Evolutionary conservation across 2,888 invertebrate genomes (phyloP).

Genomic region (Caenorhabditis angaria): DNA sequence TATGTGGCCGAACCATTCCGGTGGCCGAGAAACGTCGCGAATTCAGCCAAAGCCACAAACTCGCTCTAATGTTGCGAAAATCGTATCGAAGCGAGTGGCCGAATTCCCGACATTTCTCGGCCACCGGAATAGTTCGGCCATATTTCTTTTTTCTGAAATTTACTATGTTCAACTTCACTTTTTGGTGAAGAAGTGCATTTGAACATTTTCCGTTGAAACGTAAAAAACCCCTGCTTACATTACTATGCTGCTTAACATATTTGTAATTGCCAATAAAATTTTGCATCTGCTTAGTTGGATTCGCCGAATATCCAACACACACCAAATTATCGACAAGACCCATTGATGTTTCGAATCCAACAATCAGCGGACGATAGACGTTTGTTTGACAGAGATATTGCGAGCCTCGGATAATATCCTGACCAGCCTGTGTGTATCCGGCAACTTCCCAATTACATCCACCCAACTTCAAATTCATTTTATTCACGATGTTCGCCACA

Average conservation of each 20-base stretch:
- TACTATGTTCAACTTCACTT: too few species aligned
- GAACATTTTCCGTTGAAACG: too few species aligned
- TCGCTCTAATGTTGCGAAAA: too few species aligned
- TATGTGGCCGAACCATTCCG: too few species aligned
- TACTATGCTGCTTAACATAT: conserved; percentile 9
- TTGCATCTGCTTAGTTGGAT: conserved; percentile 9
- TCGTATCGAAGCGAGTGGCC: too few species aligned
- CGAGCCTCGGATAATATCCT: neutral
- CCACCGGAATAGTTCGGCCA: too few species aligned
- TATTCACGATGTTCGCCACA: conserved; percentile 9
- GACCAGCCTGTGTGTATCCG: neutral
- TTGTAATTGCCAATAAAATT: conserved; percentile 28
- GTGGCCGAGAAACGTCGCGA: too few species aligned
- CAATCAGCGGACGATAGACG: neutral
- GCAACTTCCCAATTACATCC: neutral
- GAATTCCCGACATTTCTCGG: too few species aligned
- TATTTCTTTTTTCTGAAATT: too few species aligned
- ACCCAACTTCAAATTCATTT: conserved; percentile 1
- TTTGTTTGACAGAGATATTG: neutral
- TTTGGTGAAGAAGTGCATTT: too few species aligned
- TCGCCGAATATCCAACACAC: conserved; percentile 18
- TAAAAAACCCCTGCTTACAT: too few species aligned
- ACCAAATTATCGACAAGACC: neutral
- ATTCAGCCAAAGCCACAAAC: too few species aligned
- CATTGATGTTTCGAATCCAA: conserved; percentile 5